Base-by-base conservation (phyloP, 1,140 invertebrate species). In the Aricia agestis region DNA sequence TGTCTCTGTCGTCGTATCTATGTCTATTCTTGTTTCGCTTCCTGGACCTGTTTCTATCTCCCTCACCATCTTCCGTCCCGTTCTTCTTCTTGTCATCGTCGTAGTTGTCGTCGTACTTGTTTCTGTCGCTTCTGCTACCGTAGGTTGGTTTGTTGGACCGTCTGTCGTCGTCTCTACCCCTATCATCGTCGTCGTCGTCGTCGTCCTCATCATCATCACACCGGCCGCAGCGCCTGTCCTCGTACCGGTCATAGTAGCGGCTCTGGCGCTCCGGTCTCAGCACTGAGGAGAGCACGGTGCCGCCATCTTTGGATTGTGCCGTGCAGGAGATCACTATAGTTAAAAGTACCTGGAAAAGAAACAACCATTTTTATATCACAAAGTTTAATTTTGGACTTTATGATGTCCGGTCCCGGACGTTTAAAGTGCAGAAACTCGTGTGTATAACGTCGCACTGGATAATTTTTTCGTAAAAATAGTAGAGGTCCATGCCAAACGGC, bases 1-100 rank as follows among this genome's bases (percentile, higher is more conserved):
- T 81, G 68, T 91, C 86, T 73, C 89, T 83, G 67, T 91, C 87
- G 19, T 91, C 85, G 52, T 91, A 80, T 71, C 85, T 80, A 71
- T 84, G 76, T 72, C 87, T 86, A 32, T 88, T 78, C 66, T 87
- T 87, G 66, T 89, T 80, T 52, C 83, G 81, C 59, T 79, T 78
- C n/a, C 76, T 73, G 72, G 68, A 70, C n/a, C 80, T 76, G 65
- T 78, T 75, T 74, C 72, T 80, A 58, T 81, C 75, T 36, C 73
- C 78, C 31, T 89, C 81, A 59, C 84, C 83, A 18, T 85, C 83
- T 67, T 90, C 83, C 31, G 75, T 72, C 4, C 63, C 32, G 71
- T 81, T 41, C 74, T 67, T 83, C 17, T 84, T 83, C 18, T 80
- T 80, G n/a, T 78, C 77, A 65, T 82, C 79, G 19, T 86, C 82